Evolutionary conservation across 2,113 vertebrate genomes (phyloP), one percentile per base, ranked within the genome.

Genomic region (Polyodon spathula): DNA sequence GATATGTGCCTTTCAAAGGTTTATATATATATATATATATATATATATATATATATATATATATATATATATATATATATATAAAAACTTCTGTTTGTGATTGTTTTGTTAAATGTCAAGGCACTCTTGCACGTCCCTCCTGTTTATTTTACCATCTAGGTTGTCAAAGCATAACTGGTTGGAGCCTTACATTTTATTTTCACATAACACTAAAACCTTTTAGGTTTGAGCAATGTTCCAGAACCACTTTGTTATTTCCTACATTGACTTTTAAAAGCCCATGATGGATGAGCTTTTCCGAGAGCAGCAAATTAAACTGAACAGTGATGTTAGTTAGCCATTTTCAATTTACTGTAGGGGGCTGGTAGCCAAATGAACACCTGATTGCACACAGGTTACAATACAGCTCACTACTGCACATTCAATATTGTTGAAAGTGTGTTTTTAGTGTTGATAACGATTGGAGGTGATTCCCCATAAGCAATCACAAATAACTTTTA

Each of bases 221-320:
- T 75, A 40, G 72, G 68, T 76, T 71, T 76, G 72, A 84, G 77
- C 80, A 81, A 74, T 75, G 71, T 78, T 76, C 74, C 68, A 54
- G 65, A 61, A 69, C 71, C 75, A 58, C 71, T 60, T 63, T 68
- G 73, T 77, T 79, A 80, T 85, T 74, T 79, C 67, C 78, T 71
- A 73, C 75, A 70, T 60, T 78, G 76, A 86, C 81, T 81, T 82
- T 84, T 81, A 84, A 78, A 78, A 80, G 77, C 76, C 41, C 37
- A 68, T 84, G 78, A 82, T 63, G 63, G 69, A 84, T 83, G 72
- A 66, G 58, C 61, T 40, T 42, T 66, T 67, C 63, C 62, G 56
- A 62, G 44, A 54, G 65, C 55, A 65, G 67, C 57, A 76, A 80
- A 82, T 83, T 78, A 81, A 80, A 78, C 66, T 50, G 70, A 74